Conservation (phyloP, 37 sponge, comb jelly and placozoan species). For the Amphimedon queenslandica region DNA sequence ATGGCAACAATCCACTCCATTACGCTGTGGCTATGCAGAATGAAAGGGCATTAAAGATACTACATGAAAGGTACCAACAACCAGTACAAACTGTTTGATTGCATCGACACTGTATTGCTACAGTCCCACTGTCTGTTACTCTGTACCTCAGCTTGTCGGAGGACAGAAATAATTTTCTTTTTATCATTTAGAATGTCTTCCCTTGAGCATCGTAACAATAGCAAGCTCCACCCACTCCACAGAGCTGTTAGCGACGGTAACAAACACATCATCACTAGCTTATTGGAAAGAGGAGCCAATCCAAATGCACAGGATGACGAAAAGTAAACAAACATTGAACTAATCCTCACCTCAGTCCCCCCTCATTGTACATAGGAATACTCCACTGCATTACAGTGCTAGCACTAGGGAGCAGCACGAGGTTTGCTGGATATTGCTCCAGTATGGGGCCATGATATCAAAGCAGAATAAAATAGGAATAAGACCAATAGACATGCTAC, state of each 20-base stretch:
- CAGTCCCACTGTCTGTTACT: neutral
- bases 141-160: neutral
- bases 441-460: constrained; percentile 59
- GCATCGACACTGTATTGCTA: too few species aligned
- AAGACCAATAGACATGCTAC: constrained; percentile 54
- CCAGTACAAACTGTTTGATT: neutral
- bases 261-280: constrained; percentile 12
- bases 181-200: constrained; percentile 17
- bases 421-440: constrained; percentile 50
- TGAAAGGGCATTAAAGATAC: constrained; percentile 17
- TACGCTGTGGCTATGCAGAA: constrained; percentile 54
- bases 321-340: constrained; percentile 8
- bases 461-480: constrained; percentile 43
- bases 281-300: constrained; percentile 43
- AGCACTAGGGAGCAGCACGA: constrained; percentile 32
- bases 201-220: constrained; percentile 47
- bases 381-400: constrained; percentile 63
- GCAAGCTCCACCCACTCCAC: constrained; percentile 46
- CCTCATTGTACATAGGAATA: constrained; percentile 53
- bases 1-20: constrained; percentile 64
- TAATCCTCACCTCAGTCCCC: neutral
- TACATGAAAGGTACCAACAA: constrained; percentile 40
- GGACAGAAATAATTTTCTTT: neutral
- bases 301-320: constrained; percentile 37
- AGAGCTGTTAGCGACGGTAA: constrained; percentile 55